phyloP scores from a whole-genome alignment of 2,888 invertebrate genomes.

The Thelaira solivaga region DNA sequence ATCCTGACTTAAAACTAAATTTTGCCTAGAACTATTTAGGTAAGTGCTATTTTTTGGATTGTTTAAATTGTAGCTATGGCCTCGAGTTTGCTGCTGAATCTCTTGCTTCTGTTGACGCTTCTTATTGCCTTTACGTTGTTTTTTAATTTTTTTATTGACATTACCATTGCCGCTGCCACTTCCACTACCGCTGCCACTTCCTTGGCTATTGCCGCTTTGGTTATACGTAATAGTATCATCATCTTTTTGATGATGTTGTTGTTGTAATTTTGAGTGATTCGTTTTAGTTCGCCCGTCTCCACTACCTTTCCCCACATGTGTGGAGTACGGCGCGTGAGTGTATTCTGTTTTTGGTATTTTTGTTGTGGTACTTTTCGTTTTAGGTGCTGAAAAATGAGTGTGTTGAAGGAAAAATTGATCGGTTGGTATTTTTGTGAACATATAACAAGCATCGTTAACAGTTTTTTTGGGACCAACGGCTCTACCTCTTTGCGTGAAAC shows the following conservation, averaged over 20 bases:
- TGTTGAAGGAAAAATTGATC: constrained; percentile 75
- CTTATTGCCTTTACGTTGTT: constrained; percentile 61
- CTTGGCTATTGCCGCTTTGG: constrained; percentile 20
- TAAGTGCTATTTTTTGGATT: constrained; percentile 62
- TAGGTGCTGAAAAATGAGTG: constrained; percentile 57
- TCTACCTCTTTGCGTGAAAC: constrained; percentile 77
- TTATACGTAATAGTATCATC: constrained; percentile 1
- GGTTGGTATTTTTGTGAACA: constrained; percentile 75
- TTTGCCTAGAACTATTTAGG: constrained; percentile 62
- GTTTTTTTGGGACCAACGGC: constrained; percentile 75
- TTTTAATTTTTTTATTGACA: constrained; percentile 63
- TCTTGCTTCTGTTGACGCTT: constrained; percentile 61
- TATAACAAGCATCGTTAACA: constrained; percentile 76
- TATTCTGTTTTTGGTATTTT: constrained; percentile 43
- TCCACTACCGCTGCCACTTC: constrained; percentile 18
- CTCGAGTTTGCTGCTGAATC: constrained; percentile 61
- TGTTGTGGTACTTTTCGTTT: constrained; percentile 52
- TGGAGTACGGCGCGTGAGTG: constrained; percentile 18
- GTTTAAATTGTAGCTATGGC: constrained; percentile 69
- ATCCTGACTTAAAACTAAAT: constrained; percentile 62
- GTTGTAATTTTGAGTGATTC: constrained; percentile 44
- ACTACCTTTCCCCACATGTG: constrained; percentile 47
- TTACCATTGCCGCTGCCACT: constrained; percentile 57
- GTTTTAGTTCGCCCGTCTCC: constrained; percentile 36
- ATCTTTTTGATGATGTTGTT: constrained; percentile 15